Base-by-base conservation (phyloP, 2,797 vertebrate species). In the Otolemur crassicaudatus region DNA sequence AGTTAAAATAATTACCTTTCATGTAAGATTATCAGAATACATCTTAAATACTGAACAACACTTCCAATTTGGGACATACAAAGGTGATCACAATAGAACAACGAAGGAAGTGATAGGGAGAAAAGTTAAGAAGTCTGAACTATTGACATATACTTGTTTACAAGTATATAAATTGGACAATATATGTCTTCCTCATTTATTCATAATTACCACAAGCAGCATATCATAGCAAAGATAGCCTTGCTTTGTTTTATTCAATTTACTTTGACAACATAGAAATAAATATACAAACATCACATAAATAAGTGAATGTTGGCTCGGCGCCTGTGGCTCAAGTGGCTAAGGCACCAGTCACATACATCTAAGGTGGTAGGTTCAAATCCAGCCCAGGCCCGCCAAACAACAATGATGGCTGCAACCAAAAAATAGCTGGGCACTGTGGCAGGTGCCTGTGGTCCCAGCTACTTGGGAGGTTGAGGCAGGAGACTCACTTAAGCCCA, bases 1-100 rank as follows among this genome's bases (percentile, higher is more conserved):
- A 95, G 29, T 85, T 76, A 84, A 84, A 95, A 87, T 3, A 56
- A 58, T 82, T 63, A 69, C 49, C 70, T 91, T 83, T 85, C 53
- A 65, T 88, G 95, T 73, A 63, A 95, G 70, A 61, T n/a, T 96
- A 96, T 61, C 58, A 77, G 60, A 92, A 92, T n/a, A 23, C 31
- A 95, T 76, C 69, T 88, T 83, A 29, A 73, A 75, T 49, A 87
- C 7, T 49, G 46, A 90, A 94, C 20, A 88, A 95, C 90, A 43
- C 87, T 73, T 73, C 72, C 40, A 88, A 46, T 34, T 92, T 56
- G 43, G 37, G 23, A 94, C 82, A 14, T 65, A 90, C 25, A 75
- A 73, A 76, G 43, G 20, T 56, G 34, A 31, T 85, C 49, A 92
- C 23, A 87, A 84, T 87, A 81, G 46, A 69, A 72, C 17, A 94